Evolutionary conservation across 2,888 invertebrate genomes (phyloP), one percentile per base, ranked within the genome.

Genomic region (Ophion ellenae): DNA sequence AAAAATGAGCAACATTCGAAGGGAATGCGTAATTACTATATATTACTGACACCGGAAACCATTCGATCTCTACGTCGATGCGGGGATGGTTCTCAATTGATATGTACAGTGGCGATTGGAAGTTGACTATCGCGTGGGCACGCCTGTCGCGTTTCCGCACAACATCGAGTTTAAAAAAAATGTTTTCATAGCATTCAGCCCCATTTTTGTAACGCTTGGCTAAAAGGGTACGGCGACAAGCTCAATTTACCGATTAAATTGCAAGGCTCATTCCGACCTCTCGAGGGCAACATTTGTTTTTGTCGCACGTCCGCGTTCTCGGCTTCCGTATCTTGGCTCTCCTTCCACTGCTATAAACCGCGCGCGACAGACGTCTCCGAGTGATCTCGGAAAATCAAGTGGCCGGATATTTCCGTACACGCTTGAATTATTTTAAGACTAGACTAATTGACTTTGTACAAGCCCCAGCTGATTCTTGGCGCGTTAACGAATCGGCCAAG

Each of bases 341-440:
- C 24, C 24, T 73, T 57, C 64, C 47, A 67, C 59, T 14, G 64
- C 81, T 74, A 71, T 84, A 64, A 81, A 81, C 7, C 40, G 9
- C 40, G 57, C 67, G 36, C 74, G 64, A 66, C 10, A 70, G 24
- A 63, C 32, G 66, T 71, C 77, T 61, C 75, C 69, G 79, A 88
- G 82, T 88, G 79, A 86, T 88, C 90, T 91, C 89, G 88, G 87
- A 86, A 83, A 86, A 90, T 91, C 90, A 91, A 92, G 90, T 90
- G 86, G 84, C 87, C 87, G 91, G 88, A 91, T 90, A 90, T 90
- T 36, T 91, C 89, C 64, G 14, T 88, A 86, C 87, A 89, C 90
- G 91, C 90, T 86, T 85, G 89, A 90, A 86, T 86, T 88, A 90
- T 89, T 87, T 88, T 83, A 83, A 82, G 84, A 82, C 66, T 28